These are phyloP conservation scores for Poecilus cupreus DNA, from an alignment of 2,888 invertebrate species.

Conservation along the genomic window DNA sequence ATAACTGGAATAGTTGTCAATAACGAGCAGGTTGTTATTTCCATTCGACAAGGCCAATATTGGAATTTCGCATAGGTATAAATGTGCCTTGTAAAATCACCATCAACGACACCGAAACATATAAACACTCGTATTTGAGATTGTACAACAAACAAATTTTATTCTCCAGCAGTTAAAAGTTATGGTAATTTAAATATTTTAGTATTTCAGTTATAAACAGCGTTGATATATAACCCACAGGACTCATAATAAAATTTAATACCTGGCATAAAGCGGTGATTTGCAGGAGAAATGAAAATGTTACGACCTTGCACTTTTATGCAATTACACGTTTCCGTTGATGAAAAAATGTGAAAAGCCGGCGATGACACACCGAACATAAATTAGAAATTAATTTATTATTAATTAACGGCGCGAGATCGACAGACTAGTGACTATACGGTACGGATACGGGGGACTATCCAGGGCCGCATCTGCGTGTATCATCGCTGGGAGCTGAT, in stretches of 20 bases:
- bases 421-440: not conserved
- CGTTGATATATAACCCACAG: conserved; percentile 41
- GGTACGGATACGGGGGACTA: not conserved
- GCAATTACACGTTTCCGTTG: conserved; percentile 53
- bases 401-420: conserved; percentile 43
- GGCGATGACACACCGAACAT: conserved; percentile 47
- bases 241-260: conserved; percentile 40
- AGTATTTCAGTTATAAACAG: conserved; percentile 37
- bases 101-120: not conserved
- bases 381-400: conserved; percentile 54
- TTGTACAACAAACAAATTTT: conserved; percentile 30
- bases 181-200: conserved; percentile 33
- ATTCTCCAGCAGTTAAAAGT: conserved; percentile 28
- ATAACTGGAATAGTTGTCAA: too few relatives aligned
- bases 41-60: not conserved
- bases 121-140: not conserved
- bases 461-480: not conserved
- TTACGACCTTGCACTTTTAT: conserved; percentile 57
- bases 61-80: conserved; percentile 35
- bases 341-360: conserved; percentile 46
- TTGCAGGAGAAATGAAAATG: conserved; percentile 53
- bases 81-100: conserved; percentile 15
- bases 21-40: too few relatives aligned
- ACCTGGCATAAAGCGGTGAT: conserved; percentile 39
- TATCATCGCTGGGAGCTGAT: too few relatives aligned